Base-by-base conservation (phyloP, 2,888 invertebrate species). In the Scaptomyza tumidula region DNA sequence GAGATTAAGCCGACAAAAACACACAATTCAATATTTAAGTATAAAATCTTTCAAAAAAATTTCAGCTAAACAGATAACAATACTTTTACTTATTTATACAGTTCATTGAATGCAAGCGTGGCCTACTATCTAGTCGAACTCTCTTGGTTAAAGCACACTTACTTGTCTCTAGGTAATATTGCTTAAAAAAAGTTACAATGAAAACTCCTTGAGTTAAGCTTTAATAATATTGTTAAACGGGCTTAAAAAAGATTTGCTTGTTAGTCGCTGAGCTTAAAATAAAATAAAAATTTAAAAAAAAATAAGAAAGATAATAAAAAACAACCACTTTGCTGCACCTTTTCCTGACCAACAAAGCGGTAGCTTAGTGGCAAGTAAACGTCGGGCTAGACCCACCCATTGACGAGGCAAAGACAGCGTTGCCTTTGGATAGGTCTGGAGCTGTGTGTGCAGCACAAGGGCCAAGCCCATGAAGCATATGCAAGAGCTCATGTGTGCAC, bases 401-500 rank as follows among this genome's bases (percentile, higher is more conserved):
- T 50, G 19, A 16, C 41, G 9, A 37, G 9, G 24, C 50, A 57
- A 54, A 41, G 60, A 24, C 45, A 37, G 13, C 49, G 45, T 46
- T 24, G 46, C 74, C 67, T 60, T 69, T 66, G 62, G 62, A 49
- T 56, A 48, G 48, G 55, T 58, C 44, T 37, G 43, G 9, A 50
- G 33, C 7, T 41, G 39, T 14, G 29, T 48, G 46, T 31, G 31
- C 31, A 16, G 14, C 24, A 19, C 19, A 19, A 24, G 24, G 24
- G 50, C 50, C 79, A 79, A 78, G 75, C 78, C 82, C 82, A 57
- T 66, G 46, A 33, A 68, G 67, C 79, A 65, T 69, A 79, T 78
- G 82, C 66, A 82, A 69, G 78, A 71, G 79, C 71, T 71, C 75
- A 46, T 62, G 68, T 80, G 64, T 73, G 74, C 67, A 70, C 78